Conservation (phyloP, 2,888 invertebrate species). For the Rhimphoctona megacephalus region DNA sequence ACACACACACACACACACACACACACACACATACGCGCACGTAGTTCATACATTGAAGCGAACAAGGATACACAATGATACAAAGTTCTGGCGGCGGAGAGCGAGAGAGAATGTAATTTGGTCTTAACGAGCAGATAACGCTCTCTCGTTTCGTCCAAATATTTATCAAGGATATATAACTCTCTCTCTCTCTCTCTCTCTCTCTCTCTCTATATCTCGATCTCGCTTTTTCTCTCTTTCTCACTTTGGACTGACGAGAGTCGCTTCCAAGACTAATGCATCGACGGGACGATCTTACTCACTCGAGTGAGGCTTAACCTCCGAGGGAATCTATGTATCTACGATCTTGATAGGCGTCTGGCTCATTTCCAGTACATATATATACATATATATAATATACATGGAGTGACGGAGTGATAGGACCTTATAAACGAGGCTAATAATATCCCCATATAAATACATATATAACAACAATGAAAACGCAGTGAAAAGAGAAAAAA, state of each 20-base stretch:
- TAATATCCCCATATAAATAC: constrained; percentile 33
- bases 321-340: constrained; percentile 63
- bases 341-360: constrained; percentile 64
- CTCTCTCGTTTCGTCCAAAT: constrained; percentile 68
- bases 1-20: background rate
- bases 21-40: too few species aligned
- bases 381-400: background rate
- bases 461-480: constrained; percentile 13
- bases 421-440: constrained; percentile 51
- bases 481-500: background rate
- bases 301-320: constrained; percentile 31
- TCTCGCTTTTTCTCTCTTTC: background rate
- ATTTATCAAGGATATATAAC: constrained; percentile 65
- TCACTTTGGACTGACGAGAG: constrained; percentile 39
- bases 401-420: constrained; percentile 28
- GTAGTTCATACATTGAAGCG: background rate
- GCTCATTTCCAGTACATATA: constrained; percentile 50
- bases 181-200: constrained; percentile 7
- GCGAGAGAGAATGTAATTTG: constrained; percentile 64
- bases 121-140: constrained; percentile 68
- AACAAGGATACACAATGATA: background rate
- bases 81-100: constrained; percentile 32
- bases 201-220: constrained; percentile 22
- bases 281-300: constrained; percentile 60
- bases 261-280: constrained; percentile 62